phyloP scores from a whole-genome alignment of 2,113 vertebrate species.

The Plecotus auritus region DNA sequence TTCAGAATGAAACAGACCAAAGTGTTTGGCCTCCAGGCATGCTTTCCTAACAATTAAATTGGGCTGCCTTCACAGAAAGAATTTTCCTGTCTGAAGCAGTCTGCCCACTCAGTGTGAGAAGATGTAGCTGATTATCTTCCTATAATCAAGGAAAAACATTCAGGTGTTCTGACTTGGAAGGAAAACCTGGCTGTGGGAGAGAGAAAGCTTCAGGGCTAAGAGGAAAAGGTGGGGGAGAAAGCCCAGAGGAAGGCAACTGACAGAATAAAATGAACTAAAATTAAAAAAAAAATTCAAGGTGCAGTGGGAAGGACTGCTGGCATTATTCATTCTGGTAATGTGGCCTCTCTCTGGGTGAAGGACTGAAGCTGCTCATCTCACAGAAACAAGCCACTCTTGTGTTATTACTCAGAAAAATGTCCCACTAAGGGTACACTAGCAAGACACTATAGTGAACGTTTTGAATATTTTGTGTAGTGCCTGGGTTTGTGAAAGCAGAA shows the following conservation, averaged over 20 bases:
- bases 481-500: constrained; percentile 11
- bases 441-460: not conserved
- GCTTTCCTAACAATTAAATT: constrained; percentile 40
- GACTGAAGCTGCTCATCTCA: not conserved
- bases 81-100: constrained; percentile 36
- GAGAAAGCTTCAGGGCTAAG: not conserved
- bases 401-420: not conserved
- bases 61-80: not conserved
- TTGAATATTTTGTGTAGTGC: not conserved
- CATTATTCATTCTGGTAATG: not conserved
- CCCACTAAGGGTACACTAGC: not conserved
- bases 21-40: not conserved
- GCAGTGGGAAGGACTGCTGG: not conserved
- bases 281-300: not conserved
- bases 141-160: constrained; percentile 47
- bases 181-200: not conserved
- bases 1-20: constrained; percentile 25
- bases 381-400: accelerated
- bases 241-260: not conserved
- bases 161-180: constrained; percentile 42
- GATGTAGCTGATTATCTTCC: constrained; percentile 33
- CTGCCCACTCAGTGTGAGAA: not conserved
- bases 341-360: not conserved
- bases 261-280: not conserved
- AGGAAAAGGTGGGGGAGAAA: not conserved